Percentiles rank a stretch among this genome's conserved stretches.
phyloP scores from a whole-genome alignment of 2,888 invertebrate species.

The Stegophylla sp. region DNA sequence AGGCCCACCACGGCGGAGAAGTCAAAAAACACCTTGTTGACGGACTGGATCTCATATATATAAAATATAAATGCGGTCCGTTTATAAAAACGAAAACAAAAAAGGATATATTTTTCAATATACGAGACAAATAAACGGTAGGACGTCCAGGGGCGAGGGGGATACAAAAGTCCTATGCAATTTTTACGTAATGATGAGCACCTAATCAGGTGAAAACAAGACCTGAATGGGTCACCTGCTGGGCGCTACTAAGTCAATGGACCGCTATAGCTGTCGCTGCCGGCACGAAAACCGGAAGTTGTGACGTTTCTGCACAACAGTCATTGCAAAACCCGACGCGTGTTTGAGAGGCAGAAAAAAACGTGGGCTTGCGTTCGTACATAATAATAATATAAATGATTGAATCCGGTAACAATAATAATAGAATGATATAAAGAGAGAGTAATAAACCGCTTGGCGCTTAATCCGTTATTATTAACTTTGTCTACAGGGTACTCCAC shows the following conservation, averaged over 20 bases:
- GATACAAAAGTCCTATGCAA: conserved; percentile 40
- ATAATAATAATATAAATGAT: background rate
- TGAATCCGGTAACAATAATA: conserved; percentile 41
- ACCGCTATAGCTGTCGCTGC: conserved; percentile 14
- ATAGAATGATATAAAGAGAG: background rate
- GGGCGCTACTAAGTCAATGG: conserved; percentile 43
- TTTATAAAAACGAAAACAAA: conserved; percentile 29
- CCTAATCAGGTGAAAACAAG: conserved; percentile 60
- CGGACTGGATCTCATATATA: background rate
- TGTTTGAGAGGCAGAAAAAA: conserved; percentile 53
- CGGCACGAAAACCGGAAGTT: conserved; percentile 51
- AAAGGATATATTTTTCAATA: conserved; percentile 31
- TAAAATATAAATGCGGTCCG: conserved; percentile 25
- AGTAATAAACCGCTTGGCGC: background rate
- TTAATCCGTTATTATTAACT: background rate
- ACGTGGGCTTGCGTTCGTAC: background rate
- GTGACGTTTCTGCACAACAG: conserved; percentile 55
- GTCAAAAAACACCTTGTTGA: conserved; percentile 55
- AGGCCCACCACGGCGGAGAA: conserved; percentile 47
- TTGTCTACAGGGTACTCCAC: background rate
- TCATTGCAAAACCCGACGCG: conserved; percentile 53
- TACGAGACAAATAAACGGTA: conserved; percentile 55
- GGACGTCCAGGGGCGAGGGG: conserved; percentile 45
- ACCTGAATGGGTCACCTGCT: conserved; percentile 56
- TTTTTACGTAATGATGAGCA: conserved; percentile 60